Evolutionary conservation across 1,140 invertebrate genomes (phyloP).

Genomic region (Varroa destructor): DNA sequence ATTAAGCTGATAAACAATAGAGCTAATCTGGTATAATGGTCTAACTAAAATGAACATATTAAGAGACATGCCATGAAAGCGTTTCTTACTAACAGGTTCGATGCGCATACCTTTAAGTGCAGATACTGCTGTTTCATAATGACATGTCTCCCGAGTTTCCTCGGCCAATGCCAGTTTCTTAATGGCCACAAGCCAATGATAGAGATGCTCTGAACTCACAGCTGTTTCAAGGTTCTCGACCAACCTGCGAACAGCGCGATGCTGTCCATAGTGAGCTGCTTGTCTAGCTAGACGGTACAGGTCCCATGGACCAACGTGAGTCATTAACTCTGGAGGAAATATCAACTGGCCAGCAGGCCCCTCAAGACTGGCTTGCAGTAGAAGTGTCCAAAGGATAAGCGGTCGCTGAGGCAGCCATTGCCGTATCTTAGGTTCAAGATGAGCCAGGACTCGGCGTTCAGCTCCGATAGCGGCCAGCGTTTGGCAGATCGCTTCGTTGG

Average conservation of each 20-base stretch:
- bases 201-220: constrained; percentile 72
- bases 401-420: constrained; percentile 32
- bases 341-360: constrained; percentile 46
- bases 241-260: constrained; percentile 39
- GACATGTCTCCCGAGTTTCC: constrained; percentile 35
- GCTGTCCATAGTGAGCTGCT: constrained; percentile 53
- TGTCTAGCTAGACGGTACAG: constrained; percentile 72
- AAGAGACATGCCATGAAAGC: not conserved
- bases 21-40: too few species aligned
- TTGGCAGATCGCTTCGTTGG: constrained; percentile 45
- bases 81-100: not conserved
- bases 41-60: too few species aligned
- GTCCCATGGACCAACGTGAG: constrained; percentile 59
- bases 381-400: constrained; percentile 59
- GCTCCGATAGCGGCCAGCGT: constrained; percentile 58
- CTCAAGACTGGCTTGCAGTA: constrained; percentile 64
- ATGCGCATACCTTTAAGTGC: constrained; percentile 48
- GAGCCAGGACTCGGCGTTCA: constrained; percentile 31
- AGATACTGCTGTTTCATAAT: constrained; percentile 50
- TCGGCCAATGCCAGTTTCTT: constrained; percentile 43
- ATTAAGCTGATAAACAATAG: too few species aligned
- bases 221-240: constrained; percentile 36
- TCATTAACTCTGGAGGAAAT: constrained; percentile 42
- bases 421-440: constrained; percentile 13
- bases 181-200: constrained; percentile 74